Percentiles rank a stretch among this genome's conserved stretches.
Evolutionary conservation across 2,888 invertebrate species (phyloP).

Genomic region (Pollenia amentaria): DNA sequence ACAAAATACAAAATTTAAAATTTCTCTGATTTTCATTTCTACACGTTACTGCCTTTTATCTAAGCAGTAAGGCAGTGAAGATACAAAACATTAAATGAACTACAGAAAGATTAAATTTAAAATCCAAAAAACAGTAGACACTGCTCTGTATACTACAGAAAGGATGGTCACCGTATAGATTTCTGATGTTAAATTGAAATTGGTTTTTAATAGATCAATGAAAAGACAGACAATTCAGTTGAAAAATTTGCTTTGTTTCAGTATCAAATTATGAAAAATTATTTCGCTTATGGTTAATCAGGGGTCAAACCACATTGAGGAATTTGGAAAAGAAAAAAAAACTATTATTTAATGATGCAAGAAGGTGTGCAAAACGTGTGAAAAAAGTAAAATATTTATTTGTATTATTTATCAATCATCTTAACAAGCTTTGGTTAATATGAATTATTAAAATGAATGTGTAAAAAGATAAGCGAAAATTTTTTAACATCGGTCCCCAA

Average conservation of each 20-base stretch:
- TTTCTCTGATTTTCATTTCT: no score
- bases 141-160: no score
- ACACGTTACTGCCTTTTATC: no score
- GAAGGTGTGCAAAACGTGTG: slow-evolving; percentile 61
- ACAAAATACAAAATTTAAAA: no score
- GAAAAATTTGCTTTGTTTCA: slow-evolving; percentile 10
- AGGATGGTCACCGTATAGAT: no score
- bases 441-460: no score
- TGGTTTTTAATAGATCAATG: slow-evolving; percentile 15
- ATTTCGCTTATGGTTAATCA: slow-evolving; percentile 39
- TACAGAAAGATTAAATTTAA: no score
- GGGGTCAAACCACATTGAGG: slow-evolving; percentile 52
- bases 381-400: slow-evolving; percentile 37
- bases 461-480: no score
- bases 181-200: slow-evolving; percentile 23
- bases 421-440: not conserved
- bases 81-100: no score
- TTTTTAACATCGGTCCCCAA: no score
- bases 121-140: no score
- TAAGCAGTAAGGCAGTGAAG: no score
- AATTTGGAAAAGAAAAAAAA: slow-evolving; percentile 29
- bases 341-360: slow-evolving; percentile 7
- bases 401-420: not conserved
- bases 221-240: slow-evolving; percentile 2
- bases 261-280: slow-evolving; percentile 36